phyloP scores from a whole-genome alignment of 2,888 invertebrate species.

The Luffia ferchaultella region DNA sequence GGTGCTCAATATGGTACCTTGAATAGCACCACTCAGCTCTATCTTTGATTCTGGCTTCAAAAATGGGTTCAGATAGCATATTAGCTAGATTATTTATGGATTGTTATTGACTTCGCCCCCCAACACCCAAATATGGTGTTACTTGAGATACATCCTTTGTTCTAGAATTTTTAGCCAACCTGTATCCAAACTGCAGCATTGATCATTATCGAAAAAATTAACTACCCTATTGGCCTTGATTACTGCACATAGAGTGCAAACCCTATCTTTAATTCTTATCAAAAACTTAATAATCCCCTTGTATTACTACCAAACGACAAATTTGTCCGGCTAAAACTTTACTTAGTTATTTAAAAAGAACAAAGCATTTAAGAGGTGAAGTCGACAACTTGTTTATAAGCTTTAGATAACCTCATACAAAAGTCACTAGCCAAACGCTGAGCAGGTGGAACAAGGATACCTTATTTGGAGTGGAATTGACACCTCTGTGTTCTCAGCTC shows the following conservation, averaged over 20 bases:
- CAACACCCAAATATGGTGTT: slow-evolving; percentile 6
- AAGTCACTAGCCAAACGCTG: no score
- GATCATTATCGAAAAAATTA: background rate
- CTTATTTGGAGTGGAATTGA: slow-evolving; percentile 14
- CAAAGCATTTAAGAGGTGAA: no score
- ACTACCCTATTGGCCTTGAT: background rate
- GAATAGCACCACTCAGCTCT: slow-evolving; percentile 5
- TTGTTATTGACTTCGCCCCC: slow-evolving; percentile 5
- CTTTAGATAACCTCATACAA: slow-evolving; percentile 9
- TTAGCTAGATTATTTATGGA: slow-evolving; percentile 7
- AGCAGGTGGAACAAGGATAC: slow-evolving; percentile 16
- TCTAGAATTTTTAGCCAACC: no score
- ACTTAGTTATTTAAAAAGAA: no score
- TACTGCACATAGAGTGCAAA: no score
- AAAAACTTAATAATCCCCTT: background rate
- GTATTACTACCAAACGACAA: background rate
- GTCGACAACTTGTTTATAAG: slow-evolving; percentile 12
- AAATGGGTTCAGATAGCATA: no score
- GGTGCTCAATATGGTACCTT: slow-evolving; percentile 5
- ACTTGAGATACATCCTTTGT: no score
- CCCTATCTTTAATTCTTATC: background rate
- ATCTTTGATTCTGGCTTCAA: slow-evolving; percentile 2
- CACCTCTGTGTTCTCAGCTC: slow-evolving; percentile 9
- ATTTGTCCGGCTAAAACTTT: background rate
- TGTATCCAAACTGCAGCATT: no score